Conservation (phyloP, 2,888 invertebrate genomes). For the Strigamia transsilvanica region DNA sequence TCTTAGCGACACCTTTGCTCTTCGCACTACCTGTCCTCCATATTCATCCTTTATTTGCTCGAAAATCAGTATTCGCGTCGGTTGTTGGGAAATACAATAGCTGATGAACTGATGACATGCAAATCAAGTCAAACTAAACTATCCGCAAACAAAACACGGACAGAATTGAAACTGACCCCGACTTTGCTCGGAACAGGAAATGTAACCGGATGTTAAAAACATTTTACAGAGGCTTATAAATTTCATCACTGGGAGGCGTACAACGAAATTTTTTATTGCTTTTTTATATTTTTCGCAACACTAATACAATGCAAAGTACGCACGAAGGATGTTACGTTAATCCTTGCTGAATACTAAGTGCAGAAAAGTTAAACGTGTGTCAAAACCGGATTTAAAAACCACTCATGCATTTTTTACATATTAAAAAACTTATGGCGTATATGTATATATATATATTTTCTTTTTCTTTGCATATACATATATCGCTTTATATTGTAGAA, state of each 20-base stretch:
- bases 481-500: too few relatives aligned
- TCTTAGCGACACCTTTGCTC: not conserved
- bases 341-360: too few relatives aligned
- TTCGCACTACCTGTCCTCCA: slow-evolving; percentile 23
- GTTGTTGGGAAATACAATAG: not conserved
- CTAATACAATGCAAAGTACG: too few relatives aligned
- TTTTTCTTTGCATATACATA: too few relatives aligned
- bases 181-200: slow-evolving; percentile 6
- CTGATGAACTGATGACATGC: not conserved
- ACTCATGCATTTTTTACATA: too few relatives aligned
- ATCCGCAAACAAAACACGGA: not conserved
- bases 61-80: not conserved
- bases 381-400: too few relatives aligned
- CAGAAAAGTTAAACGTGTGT: too few relatives aligned
- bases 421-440: too few relatives aligned
- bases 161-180: slow-evolving; percentile 35
- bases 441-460: too few relatives aligned
- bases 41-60: slow-evolving; percentile 29
- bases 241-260: not conserved
- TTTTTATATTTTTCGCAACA: not conserved
- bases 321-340: too few relatives aligned
- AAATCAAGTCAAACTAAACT: too few relatives aligned
- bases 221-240: not conserved
- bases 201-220: not conserved
- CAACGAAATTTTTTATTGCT: not conserved